Conservation (phyloP, 2,113 vertebrate genomes). For the Kryptolebias marmoratus region DNA sequence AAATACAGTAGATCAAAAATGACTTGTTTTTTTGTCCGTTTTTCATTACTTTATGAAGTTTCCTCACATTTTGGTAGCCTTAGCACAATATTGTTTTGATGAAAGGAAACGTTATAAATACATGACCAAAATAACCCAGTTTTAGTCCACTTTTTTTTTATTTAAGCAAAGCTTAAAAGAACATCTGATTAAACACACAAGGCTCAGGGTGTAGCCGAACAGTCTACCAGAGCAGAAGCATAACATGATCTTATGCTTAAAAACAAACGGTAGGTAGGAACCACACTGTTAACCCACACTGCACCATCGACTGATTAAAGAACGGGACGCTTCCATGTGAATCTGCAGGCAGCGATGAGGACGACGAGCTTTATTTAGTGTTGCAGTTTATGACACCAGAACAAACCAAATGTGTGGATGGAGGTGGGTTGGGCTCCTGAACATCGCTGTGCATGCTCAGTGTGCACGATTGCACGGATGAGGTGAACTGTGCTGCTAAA, state of each 20-base stretch:
- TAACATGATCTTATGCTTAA: conserved; percentile 35
- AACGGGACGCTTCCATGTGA: conserved; percentile 32
- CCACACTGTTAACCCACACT: conserved; percentile 41
- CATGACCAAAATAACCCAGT: conserved; percentile 22
- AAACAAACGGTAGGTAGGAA: conserved; percentile 27
- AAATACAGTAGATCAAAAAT: too few relatives aligned
- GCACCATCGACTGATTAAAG: conserved; percentile 27
- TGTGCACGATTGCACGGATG: conserved; percentile 39
- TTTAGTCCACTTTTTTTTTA: conserved; percentile 75
- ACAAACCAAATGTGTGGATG: conserved; percentile 49
- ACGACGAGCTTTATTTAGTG: conserved; percentile 35
- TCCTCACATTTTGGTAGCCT: too few relatives aligned
- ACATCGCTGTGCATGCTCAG: conserved; percentile 55
- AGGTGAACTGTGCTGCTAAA: not conserved
- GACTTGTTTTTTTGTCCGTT: too few relatives aligned
- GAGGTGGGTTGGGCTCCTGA: conserved; percentile 54
- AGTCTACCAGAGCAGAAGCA: conserved; percentile 63
- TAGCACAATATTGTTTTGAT: too few relatives aligned
- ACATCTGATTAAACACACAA: conserved; percentile 55
- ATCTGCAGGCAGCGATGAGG: conserved; percentile 43
- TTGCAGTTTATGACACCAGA: conserved; percentile 40
- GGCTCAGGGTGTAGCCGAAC: conserved; percentile 55
- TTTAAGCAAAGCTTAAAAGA: conserved; percentile 73
- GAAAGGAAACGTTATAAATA: conserved; percentile 17
- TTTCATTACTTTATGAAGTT: too few relatives aligned